Evolutionary conservation across 2,888 invertebrate species (phyloP).

Genomic region (Linnaemya tessellans): DNA sequence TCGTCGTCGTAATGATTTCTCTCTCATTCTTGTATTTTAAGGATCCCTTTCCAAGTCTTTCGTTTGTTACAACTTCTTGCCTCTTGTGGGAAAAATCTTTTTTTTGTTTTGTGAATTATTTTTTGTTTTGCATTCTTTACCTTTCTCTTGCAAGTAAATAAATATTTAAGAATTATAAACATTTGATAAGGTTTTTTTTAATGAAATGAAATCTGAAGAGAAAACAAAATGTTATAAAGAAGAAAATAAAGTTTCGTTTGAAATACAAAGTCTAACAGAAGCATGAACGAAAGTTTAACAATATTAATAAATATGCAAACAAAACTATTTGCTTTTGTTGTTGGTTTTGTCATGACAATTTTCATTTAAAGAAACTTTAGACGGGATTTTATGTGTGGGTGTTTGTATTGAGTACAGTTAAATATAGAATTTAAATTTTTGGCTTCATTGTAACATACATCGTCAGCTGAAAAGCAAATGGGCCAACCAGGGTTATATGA

Average conservation of each 20-base stretch:
- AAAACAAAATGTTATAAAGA: too few relatives aligned
- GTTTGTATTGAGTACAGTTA: too few relatives aligned
- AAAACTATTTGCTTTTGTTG: neutral
- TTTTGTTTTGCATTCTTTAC: neutral
- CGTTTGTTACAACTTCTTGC: neutral
- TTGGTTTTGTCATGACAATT: neutral
- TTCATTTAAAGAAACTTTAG: neutral
- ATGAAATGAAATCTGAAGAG: conserved; percentile 20
- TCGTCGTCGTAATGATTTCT: neutral
- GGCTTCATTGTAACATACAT: too few relatives aligned
- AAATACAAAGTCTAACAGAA: conserved; percentile 1
- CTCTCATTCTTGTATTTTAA: neutral
- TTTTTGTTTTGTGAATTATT: neutral
- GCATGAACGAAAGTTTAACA: conserved; percentile 18
- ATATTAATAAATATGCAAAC: conserved; percentile 30
- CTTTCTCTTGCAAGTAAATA: neutral
- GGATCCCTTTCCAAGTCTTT: conserved; percentile 5
- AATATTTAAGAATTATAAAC: conserved; percentile 21
- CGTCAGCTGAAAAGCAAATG: too few relatives aligned
- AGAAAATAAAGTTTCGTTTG: neutral
- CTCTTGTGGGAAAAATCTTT: neutral
- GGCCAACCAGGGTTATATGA: too few relatives aligned
- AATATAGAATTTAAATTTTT: too few relatives aligned
- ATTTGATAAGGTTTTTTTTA: conserved; percentile 4
- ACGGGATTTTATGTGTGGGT: too few relatives aligned